A percentile compares a stretch with the other conserved stretches of the same genome.
Conservation (phyloP, 2,888 invertebrate species). For the Galeruca laticollis region DNA sequence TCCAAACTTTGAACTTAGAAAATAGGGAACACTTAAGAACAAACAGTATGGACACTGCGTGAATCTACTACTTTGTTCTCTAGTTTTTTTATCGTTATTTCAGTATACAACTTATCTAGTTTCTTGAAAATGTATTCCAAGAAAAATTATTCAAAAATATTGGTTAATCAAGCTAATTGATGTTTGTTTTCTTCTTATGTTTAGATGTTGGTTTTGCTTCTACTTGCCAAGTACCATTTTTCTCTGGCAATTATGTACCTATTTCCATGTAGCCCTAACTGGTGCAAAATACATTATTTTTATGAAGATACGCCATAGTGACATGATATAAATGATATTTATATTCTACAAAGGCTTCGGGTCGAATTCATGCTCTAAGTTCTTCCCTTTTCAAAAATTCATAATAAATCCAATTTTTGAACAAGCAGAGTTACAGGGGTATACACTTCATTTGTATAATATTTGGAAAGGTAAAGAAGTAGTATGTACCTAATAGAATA, state of each 20-base stretch:
- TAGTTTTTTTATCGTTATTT: no score
- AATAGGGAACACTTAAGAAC: no score
- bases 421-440: background rate
- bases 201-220: background rate
- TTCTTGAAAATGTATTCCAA: no score
- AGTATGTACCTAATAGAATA: no score
- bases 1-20: no score
- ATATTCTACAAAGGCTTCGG: conserved; percentile 17
- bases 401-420: conserved; percentile 1
- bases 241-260: background rate
- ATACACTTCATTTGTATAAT: no score
- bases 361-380: background rate
- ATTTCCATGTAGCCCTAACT: background rate
- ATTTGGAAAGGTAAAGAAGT: no score
- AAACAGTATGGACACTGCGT: no score
- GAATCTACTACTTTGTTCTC: no score
- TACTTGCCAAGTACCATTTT: background rate
- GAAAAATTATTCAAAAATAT: no score
- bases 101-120: no score
- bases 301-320: conserved; percentile 30
- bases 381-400: conserved; percentile 2
- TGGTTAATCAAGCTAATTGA: background rate
- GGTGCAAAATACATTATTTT: conserved; percentile 21
- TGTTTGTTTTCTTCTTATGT: background rate
- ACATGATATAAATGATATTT: conserved; percentile 37